phyloP scores from a whole-genome alignment of 2,888 invertebrate species.

The Hemaris fuciformis region DNA sequence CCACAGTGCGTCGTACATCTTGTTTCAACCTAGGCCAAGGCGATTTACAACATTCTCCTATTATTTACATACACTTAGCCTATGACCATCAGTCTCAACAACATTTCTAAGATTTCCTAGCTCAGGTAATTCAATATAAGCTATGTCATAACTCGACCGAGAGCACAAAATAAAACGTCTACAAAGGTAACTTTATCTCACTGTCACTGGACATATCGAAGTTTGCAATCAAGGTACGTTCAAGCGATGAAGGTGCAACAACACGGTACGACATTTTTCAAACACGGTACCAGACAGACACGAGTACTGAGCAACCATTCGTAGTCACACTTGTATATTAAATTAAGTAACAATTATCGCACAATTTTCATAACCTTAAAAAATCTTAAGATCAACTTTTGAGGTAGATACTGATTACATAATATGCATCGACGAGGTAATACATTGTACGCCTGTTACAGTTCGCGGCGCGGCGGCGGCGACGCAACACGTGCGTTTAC shows the following conservation, averaged over 20 bases:
- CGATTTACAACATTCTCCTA: slow-evolving; percentile 77
- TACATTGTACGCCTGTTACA: slow-evolving; percentile 68
- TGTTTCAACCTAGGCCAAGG: slow-evolving; percentile 79
- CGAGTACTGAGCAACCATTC: slow-evolving; percentile 72
- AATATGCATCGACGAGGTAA: slow-evolving; percentile 78
- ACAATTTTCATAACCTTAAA: slow-evolving; percentile 71
- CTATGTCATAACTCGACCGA: slow-evolving; percentile 65
- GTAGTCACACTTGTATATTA: slow-evolving; percentile 69
- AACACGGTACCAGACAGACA: slow-evolving; percentile 65
- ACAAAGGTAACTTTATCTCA: slow-evolving; percentile 76
- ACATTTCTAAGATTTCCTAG: slow-evolving; percentile 70
- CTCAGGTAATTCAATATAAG: slow-evolving; percentile 67
- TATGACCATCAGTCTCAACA: slow-evolving; percentile 80
- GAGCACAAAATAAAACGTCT: slow-evolving; percentile 69
- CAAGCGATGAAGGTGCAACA: slow-evolving; percentile 53
- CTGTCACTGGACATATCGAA: slow-evolving; percentile 67
- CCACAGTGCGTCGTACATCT: slow-evolving; percentile 65
- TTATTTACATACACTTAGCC: slow-evolving; percentile 80
- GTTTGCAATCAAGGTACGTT: slow-evolving; percentile 58
- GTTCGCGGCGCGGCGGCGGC: slow-evolving; percentile 39
- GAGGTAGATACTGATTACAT: slow-evolving; percentile 78
- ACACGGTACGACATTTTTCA: slow-evolving; percentile 60
- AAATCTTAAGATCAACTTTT: slow-evolving; percentile 79
- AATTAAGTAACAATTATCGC: slow-evolving; percentile 80
- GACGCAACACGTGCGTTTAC: slow-evolving; percentile 29